phyloP scores from a whole-genome alignment of 1,140 invertebrate species.

The Chrysopa pallens region DNA sequence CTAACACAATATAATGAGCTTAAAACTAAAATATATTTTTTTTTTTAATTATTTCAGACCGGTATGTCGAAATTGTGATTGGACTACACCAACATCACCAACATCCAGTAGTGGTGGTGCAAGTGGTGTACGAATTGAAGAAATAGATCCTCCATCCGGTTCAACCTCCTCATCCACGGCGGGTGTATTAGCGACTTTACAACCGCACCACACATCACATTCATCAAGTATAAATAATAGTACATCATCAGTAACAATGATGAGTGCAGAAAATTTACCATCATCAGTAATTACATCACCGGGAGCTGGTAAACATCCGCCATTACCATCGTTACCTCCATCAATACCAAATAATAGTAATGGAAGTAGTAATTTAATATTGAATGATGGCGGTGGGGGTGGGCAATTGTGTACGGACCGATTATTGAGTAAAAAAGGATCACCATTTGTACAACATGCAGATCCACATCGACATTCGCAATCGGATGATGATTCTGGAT shows the following conservation, averaged over 20 bases:
- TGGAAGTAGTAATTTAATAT: too few relatives aligned
- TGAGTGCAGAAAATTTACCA: slow-evolving; percentile 9
- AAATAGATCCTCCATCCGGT: not conserved
- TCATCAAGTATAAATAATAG: slow-evolving; percentile 5
- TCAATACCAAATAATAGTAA: slow-evolving; percentile 5
- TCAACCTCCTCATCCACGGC: slow-evolving; percentile 9
- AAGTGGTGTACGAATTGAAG: slow-evolving; percentile 8
- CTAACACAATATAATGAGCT: too few relatives aligned
- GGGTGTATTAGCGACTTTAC: slow-evolving; percentile 10
- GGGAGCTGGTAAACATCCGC: slow-evolving; percentile 13
- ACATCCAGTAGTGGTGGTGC: slow-evolving; percentile 13
- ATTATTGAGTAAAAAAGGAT: slow-evolving; percentile 27
- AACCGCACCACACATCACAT: not conserved
- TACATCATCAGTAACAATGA: slow-evolving; percentile 4
- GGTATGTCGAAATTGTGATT: slow-evolving; percentile 27
- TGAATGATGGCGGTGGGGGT: slow-evolving; percentile 18
- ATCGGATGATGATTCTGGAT: slow-evolving; percentile 92
- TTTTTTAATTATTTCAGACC: slow-evolving; percentile 27
- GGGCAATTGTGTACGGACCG: slow-evolving; percentile 24
- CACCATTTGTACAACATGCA: slow-evolving; percentile 15
- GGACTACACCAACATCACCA: slow-evolving; percentile 6
- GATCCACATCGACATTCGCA: slow-evolving; percentile 79
- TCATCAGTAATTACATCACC: slow-evolving; percentile 19
- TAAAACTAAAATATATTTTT: too few relatives aligned
- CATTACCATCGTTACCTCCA: slow-evolving; percentile 21